Evolutionary conservation across 2,888 invertebrate genomes (phyloP), one percentile per base, ranked within the genome.

Genomic region (Choristoneura rosaceana): DNA sequence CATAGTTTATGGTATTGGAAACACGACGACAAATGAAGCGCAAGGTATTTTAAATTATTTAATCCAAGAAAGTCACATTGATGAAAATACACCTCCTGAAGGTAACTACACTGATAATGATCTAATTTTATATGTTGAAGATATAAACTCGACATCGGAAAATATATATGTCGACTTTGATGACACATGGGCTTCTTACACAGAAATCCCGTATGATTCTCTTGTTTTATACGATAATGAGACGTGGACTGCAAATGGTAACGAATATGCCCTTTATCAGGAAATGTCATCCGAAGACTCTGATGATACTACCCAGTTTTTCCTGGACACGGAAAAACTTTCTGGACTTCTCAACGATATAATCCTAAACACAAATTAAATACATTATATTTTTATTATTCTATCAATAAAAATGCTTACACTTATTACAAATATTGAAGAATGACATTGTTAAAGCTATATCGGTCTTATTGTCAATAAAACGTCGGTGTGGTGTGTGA

Each of bases 191-290:
- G 10, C 34, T 12, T 66, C 61, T n/a, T 61, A 33, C 45, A 71
- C 71, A 17, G 66, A 67, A 34, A 45, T 67, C 4, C 71, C 71
- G 43, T 71, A 62, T 47, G 66, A 67, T n/a, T n/a, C 63, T 33
- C 60, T 55, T 1, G 45, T 38, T 55, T 17, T 47, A 17, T 43
- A 60, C 25, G 47, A 47, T 10, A 59, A 59, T 64, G 33, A 47
- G 4, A 61, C 41, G 41, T 65, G 38, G 55, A 43, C 55, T 9
- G 25, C 25, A 33, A 25, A n/a, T 17, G 14, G 9, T n/a, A 41
- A 66, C 25, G 34, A 43, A n/a, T 58, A 58, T 14, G 25, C 58
- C n/a, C 25, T 66, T n/a, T 58, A 33, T 43, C 43, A 58, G 34
- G 43, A 17, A 43, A 58, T 25, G n/a, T 3, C 25, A 12, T 9